These are phyloP conservation scores for Virgularia gustaviana DNA, from an alignment of 92 coral and sea anemone genomes.

Conservation along the genomic window DNA sequence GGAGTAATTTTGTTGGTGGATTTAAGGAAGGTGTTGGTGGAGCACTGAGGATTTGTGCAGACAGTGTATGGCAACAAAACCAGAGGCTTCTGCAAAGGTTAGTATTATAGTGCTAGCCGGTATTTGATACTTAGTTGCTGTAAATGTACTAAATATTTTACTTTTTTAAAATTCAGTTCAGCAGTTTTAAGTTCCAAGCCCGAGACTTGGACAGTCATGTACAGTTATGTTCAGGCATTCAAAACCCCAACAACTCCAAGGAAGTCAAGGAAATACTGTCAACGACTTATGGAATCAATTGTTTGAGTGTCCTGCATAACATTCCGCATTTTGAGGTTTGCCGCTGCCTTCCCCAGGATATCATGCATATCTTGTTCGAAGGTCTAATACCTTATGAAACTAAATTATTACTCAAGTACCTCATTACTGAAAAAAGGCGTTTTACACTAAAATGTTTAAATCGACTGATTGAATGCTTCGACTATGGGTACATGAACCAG, in stretches of 20 bases:
- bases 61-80: slow-evolving; percentile 28
- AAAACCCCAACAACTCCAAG: slow-evolving; percentile 25
- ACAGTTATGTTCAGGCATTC: no score
- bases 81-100: no score
- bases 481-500: slow-evolving; percentile 24
- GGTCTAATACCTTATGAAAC: no score
- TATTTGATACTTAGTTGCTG: no score
- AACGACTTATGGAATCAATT: slow-evolving; percentile 31
- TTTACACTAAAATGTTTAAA: slow-evolving; percentile 29
- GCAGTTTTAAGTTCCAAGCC: no score
- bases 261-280: slow-evolving; percentile 8
- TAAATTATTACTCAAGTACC: no score
- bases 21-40: slow-evolving; percentile 47
- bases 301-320: slow-evolving; percentile 8
- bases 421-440: slow-evolving; percentile 12
- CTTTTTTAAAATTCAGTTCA: no score
- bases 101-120: no score
- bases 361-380: slow-evolving; percentile 49
- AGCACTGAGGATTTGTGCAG: slow-evolving; percentile 36
- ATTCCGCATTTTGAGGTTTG: slow-evolving; percentile 41
- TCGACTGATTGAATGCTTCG: slow-evolving; percentile 22
- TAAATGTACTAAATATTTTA: no score
- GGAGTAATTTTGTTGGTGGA: slow-evolving; percentile 28
- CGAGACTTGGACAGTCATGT: no score
- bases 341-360: slow-evolving; percentile 43